Evolutionary conservation across 2,888 invertebrate genomes (phyloP).

Genomic region (Pelosia muscerda): DNA sequence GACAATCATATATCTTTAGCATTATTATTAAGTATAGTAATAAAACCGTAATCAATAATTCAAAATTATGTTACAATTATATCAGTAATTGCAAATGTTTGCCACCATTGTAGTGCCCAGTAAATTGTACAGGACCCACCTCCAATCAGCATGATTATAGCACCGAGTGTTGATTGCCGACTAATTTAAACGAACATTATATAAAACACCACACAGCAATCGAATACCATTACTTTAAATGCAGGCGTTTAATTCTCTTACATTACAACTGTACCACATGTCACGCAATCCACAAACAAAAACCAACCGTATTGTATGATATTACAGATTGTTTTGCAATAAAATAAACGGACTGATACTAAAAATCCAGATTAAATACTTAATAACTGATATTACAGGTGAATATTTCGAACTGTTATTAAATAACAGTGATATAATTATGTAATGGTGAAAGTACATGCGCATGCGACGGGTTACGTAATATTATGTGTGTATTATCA

Average conservation of each 20-base stretch:
- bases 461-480: conserved; percentile 40
- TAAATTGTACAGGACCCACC: background rate
- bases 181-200: conserved; percentile 23
- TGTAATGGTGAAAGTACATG: conserved; percentile 50
- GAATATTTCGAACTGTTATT: conserved; percentile 23
- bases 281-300: conserved; percentile 1
- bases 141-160: conserved; percentile 8
- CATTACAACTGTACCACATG: conserved; percentile 10
- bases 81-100: background rate
- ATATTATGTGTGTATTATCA: conserved; percentile 43
- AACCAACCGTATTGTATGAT: background rate
- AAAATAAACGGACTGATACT: background rate
- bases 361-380: conserved; percentile 23
- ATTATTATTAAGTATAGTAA: too few species aligned
- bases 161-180: conserved; percentile 9
- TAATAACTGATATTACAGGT: conserved; percentile 24
- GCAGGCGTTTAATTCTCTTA: conserved; percentile 31
- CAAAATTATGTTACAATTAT: background rate
- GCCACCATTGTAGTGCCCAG: background rate
- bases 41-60: background rate
- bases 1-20: background rate
- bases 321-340: conserved; percentile 15
- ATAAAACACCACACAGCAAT: conserved; percentile 26
- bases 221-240: conserved; percentile 35
- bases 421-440: conserved; percentile 32